Evolutionary conservation across 2,113 vertebrate genomes (phyloP).

Genomic region (Puntigrus tetrazona): DNA sequence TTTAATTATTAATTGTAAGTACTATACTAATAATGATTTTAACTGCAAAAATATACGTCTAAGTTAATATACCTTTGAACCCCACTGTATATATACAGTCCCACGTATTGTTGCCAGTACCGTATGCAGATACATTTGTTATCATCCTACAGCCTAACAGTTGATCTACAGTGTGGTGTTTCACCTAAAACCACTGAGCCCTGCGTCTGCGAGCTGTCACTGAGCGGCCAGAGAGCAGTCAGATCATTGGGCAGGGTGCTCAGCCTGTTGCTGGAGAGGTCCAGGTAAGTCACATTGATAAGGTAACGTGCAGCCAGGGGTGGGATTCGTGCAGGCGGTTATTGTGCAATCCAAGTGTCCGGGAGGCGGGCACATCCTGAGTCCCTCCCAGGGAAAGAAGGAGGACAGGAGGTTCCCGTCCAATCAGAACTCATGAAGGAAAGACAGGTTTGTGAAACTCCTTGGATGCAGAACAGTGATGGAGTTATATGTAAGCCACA

Average conservation of each 20-base stretch:
- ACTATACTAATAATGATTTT: too few relatives aligned
- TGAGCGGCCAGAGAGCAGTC: slow-evolving; percentile 79
- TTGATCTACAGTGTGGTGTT: slow-evolving; percentile 22
- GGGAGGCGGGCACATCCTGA: slow-evolving; percentile 86
- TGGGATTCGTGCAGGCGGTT: slow-evolving; percentile 84
- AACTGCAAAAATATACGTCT: too few relatives aligned
- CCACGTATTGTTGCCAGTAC: neutral
- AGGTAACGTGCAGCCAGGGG: slow-evolving; percentile 79
- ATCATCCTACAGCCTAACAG: neutral
- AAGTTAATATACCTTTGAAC: neutral
- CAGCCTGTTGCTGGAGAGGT: slow-evolving; percentile 91
- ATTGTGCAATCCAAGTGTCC: slow-evolving; percentile 86
- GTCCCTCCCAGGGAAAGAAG: slow-evolving; percentile 91
- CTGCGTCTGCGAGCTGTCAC: slow-evolving; percentile 45
- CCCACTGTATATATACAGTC: neutral
- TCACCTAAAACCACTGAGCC: slow-evolving; percentile 79
- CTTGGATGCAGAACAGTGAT: slow-evolving; percentile 80
- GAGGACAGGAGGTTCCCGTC: slow-evolving; percentile 84
- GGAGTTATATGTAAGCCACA: slow-evolving; percentile 89
- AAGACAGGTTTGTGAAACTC: slow-evolving; percentile 88
- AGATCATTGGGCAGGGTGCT: slow-evolving; percentile 79
- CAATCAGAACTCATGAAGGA: slow-evolving; percentile 85
- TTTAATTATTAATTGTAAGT: too few relatives aligned
- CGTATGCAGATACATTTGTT: neutral
- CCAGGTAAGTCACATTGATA: slow-evolving; percentile 85